These are phyloP conservation scores for Cuculus canorus DNA, from an alignment of 2,797 vertebrate genomes.

Conservation along the genomic window DNA sequence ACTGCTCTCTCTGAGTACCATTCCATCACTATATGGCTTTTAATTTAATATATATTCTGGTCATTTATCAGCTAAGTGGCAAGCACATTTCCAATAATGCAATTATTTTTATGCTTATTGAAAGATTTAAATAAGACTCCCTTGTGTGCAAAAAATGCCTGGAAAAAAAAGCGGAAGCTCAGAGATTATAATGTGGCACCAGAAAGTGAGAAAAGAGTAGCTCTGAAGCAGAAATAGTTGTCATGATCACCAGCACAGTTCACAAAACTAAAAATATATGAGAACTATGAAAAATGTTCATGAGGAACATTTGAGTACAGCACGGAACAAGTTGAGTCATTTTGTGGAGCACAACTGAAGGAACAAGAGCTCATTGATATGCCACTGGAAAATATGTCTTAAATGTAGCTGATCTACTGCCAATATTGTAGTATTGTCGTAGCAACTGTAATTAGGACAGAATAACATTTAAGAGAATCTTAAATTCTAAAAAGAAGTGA, in stretches of 20 bases:
- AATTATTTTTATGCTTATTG: neutral
- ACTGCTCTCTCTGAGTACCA: neutral
- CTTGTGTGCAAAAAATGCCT: neutral
- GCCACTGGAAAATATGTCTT: constrained; percentile 45
- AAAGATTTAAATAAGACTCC: neutral
- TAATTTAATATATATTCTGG: neutral
- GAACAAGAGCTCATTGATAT: constrained; percentile 48
- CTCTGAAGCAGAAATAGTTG: constrained; percentile 16
- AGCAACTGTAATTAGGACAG: constrained; percentile 28
- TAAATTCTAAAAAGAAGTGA: neutral
- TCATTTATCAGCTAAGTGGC: neutral
- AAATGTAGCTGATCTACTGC: neutral
- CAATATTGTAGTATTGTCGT: constrained; percentile 14
- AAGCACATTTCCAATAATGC: neutral
- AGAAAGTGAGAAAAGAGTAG: neutral
- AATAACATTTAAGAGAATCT: constrained; percentile 1
- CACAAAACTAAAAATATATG: constrained; percentile 48
- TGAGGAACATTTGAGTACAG: constrained; percentile 50
- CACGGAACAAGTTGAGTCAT: constrained; percentile 46
- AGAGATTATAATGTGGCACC: neutral
- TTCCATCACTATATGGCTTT: neutral
- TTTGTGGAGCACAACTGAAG: neutral
- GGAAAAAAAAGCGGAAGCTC: neutral
- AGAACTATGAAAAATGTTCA: constrained; percentile 26
- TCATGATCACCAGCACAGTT: neutral